Evolutionary conservation across 2,113 vertebrate genomes (phyloP), one percentile per base, ranked within the genome.

Genomic region (Riparia riparia): DNA sequence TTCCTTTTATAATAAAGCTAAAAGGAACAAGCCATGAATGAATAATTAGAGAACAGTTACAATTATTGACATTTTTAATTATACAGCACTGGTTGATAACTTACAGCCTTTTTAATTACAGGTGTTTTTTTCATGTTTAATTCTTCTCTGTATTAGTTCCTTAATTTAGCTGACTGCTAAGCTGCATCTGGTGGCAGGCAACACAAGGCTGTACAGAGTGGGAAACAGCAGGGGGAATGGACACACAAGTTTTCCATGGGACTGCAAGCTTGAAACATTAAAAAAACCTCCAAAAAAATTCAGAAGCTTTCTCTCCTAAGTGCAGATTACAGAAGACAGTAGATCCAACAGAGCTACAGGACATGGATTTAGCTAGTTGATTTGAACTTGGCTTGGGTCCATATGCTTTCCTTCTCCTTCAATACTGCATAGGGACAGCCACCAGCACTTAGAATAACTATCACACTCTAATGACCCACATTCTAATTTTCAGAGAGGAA

Each of bases 41-140:
- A 58, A 31, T 57, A 60, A 82, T 77, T 79, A 56, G 31, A 54
- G 69, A 94, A 84, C 63, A 68, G 72, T 32, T 74, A 88, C 78
- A 91, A 72, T 74, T 88, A 80, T 39, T 89, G 69, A 37, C 37
- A 63, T 51, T 70, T 93, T 77, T 56, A 88, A 83, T 91, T 77
- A 64, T 50, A 77, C 12, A 58, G 24, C 34, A 28, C 25, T 34
- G 9, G 17, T 83, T 70, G 44, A 39, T 81, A 83, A 81, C 25
- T 66, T 83, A 37, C 17, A 81, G 68, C 8, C 51, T 83, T 96
- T 91, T 88, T 57, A 93, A 93, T 77, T 86, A 63, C 45, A 70
- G 71, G 68, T 90, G 47, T 9, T 76, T 56, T 93, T 90, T 91
- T 76, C 49, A 68, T 82, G 26, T 90, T 78, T 81, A 56, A 83